Evolutionary conservation across 2,113 vertebrate species (phyloP).

Genomic region (Megaceryle torquata): DNA sequence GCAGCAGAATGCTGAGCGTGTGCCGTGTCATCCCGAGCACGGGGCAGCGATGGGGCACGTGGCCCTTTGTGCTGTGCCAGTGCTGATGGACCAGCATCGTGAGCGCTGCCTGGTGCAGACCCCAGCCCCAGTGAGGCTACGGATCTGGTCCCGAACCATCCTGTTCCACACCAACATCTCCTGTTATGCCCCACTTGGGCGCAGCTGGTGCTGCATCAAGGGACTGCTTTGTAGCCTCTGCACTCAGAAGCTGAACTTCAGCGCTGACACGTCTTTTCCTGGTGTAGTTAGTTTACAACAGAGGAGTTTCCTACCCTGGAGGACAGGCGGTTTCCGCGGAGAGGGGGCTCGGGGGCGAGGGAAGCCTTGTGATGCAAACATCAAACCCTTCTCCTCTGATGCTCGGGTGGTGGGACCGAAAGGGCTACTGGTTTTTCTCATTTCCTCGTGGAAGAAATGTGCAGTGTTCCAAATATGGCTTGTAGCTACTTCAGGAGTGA

Average conservation of each 20-base stretch:
- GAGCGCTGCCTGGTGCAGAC: neutral
- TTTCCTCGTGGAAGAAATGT: constrained; percentile 41
- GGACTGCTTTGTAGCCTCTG: neutral
- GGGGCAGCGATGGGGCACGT: accelerated
- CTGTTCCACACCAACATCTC: accelerated
- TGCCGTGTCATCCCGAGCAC: accelerated
- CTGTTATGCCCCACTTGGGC: neutral
- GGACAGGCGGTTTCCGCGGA: neutral
- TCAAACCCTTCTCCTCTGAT: neutral
- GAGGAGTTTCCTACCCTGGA: neutral
- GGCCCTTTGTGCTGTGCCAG: accelerated
- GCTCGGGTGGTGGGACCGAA: neutral
- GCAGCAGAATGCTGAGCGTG: neutral
- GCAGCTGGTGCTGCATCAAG: neutral
- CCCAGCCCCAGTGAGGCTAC: accelerated
- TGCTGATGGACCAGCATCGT: accelerated
- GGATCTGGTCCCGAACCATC: accelerated
- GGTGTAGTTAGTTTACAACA: neutral
- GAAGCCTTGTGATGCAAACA: neutral
- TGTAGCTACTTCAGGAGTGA: constrained; percentile 46
- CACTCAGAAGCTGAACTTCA: neutral
- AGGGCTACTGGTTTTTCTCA: neutral
- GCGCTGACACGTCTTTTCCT: neutral
- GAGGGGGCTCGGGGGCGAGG: neutral
- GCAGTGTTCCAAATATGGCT: neutral